A percentile compares a stretch with the other conserved stretches of the same genome.
These are phyloP conservation scores for Plutomurus gul DNA, from an alignment of 1,140 invertebrate species.

Conservation along the genomic window DNA sequence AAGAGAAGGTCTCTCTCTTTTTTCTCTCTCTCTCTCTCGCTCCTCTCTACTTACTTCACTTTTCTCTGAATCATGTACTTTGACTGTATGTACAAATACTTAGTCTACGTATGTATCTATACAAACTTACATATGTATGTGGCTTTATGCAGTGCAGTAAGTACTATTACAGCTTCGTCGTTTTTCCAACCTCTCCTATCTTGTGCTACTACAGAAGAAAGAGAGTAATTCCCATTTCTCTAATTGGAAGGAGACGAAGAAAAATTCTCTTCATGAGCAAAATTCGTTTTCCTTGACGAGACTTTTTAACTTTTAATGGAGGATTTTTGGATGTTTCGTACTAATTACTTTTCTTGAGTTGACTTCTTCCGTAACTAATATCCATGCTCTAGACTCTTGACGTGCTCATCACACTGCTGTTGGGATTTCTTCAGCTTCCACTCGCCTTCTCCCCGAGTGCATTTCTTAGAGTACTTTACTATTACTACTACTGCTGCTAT, in stretches of 20 bases:
- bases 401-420: conserved; percentile 22
- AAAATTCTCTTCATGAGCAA: conserved; percentile 28
- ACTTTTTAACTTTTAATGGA: conserved; percentile 38
- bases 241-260: conserved; percentile 38
- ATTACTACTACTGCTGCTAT: no score
- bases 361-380: conserved; percentile 27
- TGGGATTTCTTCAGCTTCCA: conserved; percentile 16
- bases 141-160: no score
- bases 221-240: conserved; percentile 33
- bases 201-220: no score
- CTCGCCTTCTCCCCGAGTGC: not conserved
- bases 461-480: not conserved
- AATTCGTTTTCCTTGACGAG: conserved; percentile 33
- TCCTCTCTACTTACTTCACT: not conserved
- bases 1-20: not conserved
- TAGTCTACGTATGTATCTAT: not conserved
- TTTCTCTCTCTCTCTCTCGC: not conserved
- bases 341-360: conserved; percentile 33
- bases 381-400: conserved; percentile 29
- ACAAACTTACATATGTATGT: no score
- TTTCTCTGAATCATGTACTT: not conserved
- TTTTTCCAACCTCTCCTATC: no score
- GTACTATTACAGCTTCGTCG: no score
- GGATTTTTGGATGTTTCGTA: conserved; percentile 30
- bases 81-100: no score